Percentiles rank a stretch among this genome's conserved stretches.
Conservation (phyloP, 2,797 vertebrate species). For the Phoebastria nigripes region DNA sequence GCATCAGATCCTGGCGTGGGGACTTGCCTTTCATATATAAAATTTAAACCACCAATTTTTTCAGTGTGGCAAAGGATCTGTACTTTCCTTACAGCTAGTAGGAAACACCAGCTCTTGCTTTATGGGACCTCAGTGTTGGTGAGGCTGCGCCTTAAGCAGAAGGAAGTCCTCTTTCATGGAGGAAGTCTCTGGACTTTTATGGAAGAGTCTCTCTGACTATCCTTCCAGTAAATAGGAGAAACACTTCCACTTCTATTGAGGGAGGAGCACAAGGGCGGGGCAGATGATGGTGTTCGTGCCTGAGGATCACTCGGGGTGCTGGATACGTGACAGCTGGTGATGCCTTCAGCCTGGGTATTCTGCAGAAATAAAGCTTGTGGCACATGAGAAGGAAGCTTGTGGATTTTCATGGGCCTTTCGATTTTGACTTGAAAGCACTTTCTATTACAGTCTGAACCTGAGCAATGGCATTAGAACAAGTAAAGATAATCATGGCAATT, state of each 20-base stretch:
- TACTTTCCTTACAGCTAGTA: background rate
- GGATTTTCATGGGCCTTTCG: background rate
- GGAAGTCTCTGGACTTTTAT: too few species aligned
- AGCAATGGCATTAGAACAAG: background rate
- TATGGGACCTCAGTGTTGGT: background rate
- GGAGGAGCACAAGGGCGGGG: background rate
- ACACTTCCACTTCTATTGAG: background rate
- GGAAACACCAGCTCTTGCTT: background rate
- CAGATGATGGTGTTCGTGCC: background rate
- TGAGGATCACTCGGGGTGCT: background rate
- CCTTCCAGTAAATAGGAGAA: background rate
- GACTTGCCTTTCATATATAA: background rate
- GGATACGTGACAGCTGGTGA: background rate
- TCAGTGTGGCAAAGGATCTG: background rate
- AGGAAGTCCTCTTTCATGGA: background rate
- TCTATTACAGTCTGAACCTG: background rate
- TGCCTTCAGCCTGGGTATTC: background rate
- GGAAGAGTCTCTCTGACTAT: background rate
- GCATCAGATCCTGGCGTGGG: accelerated
- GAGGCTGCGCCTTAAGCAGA: background rate
- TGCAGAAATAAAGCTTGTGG: background rate
- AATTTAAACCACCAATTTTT: background rate
- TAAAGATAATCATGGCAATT: background rate
- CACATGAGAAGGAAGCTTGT: background rate
- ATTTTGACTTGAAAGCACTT: background rate